A percentile compares a stretch with the other conserved stretches of the same genome.
Evolutionary conservation across 2,888 invertebrate species (phyloP).

Genomic region (Tachina lurida): DNA sequence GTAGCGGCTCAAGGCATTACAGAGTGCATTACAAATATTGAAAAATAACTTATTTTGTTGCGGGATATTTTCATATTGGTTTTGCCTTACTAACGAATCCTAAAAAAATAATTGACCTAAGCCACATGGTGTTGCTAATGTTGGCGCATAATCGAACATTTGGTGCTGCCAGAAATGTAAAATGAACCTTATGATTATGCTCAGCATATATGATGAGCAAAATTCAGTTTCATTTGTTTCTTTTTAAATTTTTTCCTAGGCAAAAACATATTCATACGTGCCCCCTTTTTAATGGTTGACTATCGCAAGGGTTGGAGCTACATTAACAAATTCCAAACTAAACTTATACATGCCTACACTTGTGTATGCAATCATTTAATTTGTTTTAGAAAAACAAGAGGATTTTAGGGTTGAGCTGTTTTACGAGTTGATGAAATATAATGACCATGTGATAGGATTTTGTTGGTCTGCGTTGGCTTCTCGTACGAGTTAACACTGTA

Average conservation of each 20-base stretch:
- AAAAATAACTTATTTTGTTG: no score
- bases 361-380: background rate
- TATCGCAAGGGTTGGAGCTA: conserved; percentile 1
- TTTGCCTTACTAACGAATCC: conserved; percentile 16
- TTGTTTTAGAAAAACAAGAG: background rate
- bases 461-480: conserved; percentile 21
- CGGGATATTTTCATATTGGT: conserved; percentile 13
- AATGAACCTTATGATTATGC: conserved; percentile 51
- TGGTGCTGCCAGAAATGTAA: conserved; percentile 39
- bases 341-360: background rate
- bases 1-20: no score
- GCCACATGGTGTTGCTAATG: conserved; percentile 17
- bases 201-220: conserved; percentile 67
- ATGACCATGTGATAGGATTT: conserved; percentile 55
- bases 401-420: conserved; percentile 59
- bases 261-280: conserved; percentile 6
- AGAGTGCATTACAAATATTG: no score
- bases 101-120: conserved; percentile 32
- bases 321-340: conserved; percentile 5
- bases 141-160: conserved; percentile 9
- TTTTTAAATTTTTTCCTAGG: background rate
- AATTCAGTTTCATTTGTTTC: background rate
- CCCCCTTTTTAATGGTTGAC: background rate
- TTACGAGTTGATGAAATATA: conserved; percentile 50
- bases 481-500: conserved; percentile 42